Evolutionary conservation across 2,888 invertebrate genomes (phyloP).

Genomic region (Netelia inedita): DNA sequence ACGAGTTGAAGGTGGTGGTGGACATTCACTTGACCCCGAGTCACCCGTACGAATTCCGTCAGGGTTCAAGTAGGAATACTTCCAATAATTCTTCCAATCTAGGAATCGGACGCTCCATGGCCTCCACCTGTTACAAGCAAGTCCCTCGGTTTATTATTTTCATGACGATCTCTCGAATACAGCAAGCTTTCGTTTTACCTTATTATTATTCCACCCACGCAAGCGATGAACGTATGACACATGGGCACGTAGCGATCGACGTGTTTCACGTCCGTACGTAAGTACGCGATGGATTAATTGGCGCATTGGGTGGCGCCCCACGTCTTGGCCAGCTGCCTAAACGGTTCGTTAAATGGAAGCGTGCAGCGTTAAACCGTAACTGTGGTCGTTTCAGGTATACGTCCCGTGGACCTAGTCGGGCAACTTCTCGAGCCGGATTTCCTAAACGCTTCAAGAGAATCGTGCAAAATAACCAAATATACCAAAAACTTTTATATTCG

Average conservation of each 20-base stretch:
- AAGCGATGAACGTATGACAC: no score
- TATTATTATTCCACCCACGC: no score
- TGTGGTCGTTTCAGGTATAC: slow-evolving; percentile 1
- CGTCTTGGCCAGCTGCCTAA: slow-evolving; percentile 56
- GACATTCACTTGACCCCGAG: no score
- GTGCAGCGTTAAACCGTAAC: slow-evolving; percentile 40
- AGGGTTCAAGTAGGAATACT: no score
- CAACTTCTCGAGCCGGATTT: not conserved
- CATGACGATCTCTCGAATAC: no score
- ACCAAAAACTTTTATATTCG: not conserved
- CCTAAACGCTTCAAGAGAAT: not conserved
- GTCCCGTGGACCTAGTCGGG: not conserved
- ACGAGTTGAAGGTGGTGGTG: no score
- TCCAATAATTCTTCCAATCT: no score
- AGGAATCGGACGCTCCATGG: no score
- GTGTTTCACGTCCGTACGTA: not conserved
- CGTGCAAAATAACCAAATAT: not conserved
- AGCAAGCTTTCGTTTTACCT: no score
- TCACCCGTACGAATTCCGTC: no score
- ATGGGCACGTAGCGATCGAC: not conserved
- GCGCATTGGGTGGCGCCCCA: slow-evolving; percentile 30
- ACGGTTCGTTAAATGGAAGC: slow-evolving; percentile 44
- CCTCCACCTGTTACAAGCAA: no score
- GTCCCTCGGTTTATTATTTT: no score
- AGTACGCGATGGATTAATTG: slow-evolving; percentile 34